These are phyloP conservation scores for Drosophila subquinaria DNA, from an alignment of 2,888 invertebrate species.

Conservation along the genomic window DNA sequence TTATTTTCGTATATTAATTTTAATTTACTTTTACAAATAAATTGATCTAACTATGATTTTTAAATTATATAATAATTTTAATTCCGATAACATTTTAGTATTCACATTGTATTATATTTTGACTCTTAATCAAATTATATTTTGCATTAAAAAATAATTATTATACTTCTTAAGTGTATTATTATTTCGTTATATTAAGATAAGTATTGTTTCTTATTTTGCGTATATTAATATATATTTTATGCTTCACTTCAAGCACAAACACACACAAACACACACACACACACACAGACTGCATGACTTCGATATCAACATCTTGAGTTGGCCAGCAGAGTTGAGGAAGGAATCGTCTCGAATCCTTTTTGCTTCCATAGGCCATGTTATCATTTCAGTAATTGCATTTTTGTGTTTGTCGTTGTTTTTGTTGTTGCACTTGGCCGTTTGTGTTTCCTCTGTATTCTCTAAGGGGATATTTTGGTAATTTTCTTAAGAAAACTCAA, in stretches of 20 bases:
- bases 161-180: too few species aligned
- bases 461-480: slow-evolving; percentile 69
- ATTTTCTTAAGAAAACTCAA: slow-evolving; percentile 79
- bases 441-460: slow-evolving; percentile 62
- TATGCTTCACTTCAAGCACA: slow-evolving; percentile 59
- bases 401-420: slow-evolving; percentile 78
- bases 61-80: too few species aligned
- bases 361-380: slow-evolving; percentile 72
- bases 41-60: too few species aligned
- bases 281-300: slow-evolving; percentile 12
- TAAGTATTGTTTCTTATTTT: slow-evolving; percentile 13
- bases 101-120: too few species aligned
- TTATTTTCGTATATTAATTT: too few species aligned
- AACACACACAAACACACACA: slow-evolving; percentile 13
- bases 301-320: slow-evolving; percentile 55
- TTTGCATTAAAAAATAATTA: too few species aligned
- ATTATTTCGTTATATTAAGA: background rate
- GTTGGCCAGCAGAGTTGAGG: slow-evolving; percentile 26
- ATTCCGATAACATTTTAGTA: too few species aligned
- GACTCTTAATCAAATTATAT: too few species aligned
- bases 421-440: slow-evolving; percentile 39
- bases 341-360: slow-evolving; percentile 52
- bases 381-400: slow-evolving; percentile 81
- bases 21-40: too few species aligned
- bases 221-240: slow-evolving; percentile 72